phyloP scores from a whole-genome alignment of 1,140 invertebrate species.

The Nebria ingens region DNA sequence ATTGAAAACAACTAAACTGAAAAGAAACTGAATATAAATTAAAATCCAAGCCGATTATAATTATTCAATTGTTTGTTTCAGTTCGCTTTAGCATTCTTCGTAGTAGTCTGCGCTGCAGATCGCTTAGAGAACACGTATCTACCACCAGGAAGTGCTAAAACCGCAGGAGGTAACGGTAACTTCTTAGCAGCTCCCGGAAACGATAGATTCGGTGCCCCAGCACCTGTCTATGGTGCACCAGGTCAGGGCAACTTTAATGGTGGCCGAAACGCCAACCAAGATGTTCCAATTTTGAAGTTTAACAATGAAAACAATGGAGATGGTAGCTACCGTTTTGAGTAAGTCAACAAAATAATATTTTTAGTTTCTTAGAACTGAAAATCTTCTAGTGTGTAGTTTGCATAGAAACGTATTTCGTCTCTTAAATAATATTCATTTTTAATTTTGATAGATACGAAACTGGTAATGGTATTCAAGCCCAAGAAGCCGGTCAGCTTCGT shows the following conservation, averaged over 20 bases:
- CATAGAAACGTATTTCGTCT: background rate
- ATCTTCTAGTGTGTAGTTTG: no score
- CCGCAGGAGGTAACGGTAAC: constrained; percentile 40
- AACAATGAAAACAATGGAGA: constrained; percentile 45
- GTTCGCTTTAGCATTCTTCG: background rate
- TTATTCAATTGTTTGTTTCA: background rate
- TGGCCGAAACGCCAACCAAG: constrained; percentile 25
- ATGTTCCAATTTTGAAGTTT: constrained; percentile 40
- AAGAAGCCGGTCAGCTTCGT: constrained; percentile 28
- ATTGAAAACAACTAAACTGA: background rate
- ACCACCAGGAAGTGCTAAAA: constrained; percentile 44
- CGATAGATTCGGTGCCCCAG: constrained; percentile 12
- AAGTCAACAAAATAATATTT: constrained; percentile 11
- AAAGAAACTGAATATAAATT: background rate
- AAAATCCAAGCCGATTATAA: background rate
- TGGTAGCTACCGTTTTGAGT: constrained; percentile 42
- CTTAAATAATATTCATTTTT: constrained; percentile 11
- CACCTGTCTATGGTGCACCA: constrained; percentile 14
- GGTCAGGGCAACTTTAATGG: constrained; percentile 14
- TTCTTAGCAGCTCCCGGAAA: constrained; percentile 28
- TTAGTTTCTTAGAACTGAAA: no score
- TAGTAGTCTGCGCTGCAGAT: background rate
- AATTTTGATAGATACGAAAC: constrained; percentile 39
- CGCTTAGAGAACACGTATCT: constrained; percentile 50
- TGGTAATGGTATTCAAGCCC: constrained; percentile 36